A percentile compares a stretch with the other conserved stretches of the same genome.
Evolutionary conservation across 2,113 vertebrate species (phyloP).

Genomic region (Prietella phreatophila): DNA sequence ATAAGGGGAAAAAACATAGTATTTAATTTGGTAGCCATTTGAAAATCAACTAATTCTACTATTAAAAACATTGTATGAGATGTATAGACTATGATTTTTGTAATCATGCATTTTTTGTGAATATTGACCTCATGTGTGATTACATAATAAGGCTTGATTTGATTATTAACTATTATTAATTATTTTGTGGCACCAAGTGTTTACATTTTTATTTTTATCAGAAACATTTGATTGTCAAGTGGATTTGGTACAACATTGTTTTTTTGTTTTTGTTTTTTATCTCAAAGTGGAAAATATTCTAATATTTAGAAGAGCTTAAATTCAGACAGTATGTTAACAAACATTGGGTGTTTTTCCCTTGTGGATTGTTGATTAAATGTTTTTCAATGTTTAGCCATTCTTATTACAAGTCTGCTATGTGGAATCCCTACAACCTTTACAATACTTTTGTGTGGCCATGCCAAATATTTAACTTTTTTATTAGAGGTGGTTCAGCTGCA

Average conservation of each 20-base stretch:
- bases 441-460: background rate
- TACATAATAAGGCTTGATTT: slow-evolving; percentile 33
- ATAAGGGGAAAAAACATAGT: background rate
- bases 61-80: background rate
- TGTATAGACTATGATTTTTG: slow-evolving; percentile 18
- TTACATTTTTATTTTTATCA: background rate
- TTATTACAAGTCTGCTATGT: background rate
- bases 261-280: too few species aligned
- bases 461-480: background rate
- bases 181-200: background rate
- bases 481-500: background rate
- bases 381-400: background rate
- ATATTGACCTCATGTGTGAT: background rate
- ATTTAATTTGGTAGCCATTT: background rate
- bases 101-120: slow-evolving; percentile 18
- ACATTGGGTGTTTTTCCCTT: background rate
- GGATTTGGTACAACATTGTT: background rate
- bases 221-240: slow-evolving; percentile 5
- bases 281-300: background rate
- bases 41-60: background rate
- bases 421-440: background rate
- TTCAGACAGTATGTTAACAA: background rate
- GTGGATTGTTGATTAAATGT: background rate
- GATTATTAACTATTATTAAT: slow-evolving; percentile 28
- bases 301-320: too few species aligned